Evolutionary conservation across 2,797 vertebrate species (phyloP), one percentile per base, ranked within the genome.

Genomic region (Danio aesculapii): DNA sequence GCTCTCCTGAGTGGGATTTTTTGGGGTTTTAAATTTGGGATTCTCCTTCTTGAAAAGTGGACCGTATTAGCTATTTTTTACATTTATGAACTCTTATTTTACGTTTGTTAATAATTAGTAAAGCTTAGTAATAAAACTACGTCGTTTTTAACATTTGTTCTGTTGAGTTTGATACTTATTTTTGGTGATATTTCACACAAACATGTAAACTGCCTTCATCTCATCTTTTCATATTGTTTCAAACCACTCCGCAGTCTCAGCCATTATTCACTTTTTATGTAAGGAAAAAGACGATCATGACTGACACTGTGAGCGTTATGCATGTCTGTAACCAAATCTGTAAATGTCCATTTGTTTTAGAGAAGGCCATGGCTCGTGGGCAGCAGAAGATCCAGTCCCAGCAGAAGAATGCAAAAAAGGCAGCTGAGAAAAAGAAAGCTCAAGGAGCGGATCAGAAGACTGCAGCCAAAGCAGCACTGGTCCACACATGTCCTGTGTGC

Each of bases 341-440:
- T 46, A 59, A 30, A 47, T 61, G n/a, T 61, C 9, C 3, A 3
- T 71, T 67, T 61, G 39, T 73, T 67, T 14, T 50, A 80, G 75
- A 75, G 50, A 77, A 53, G 73, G 83, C 77, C 89, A 96, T 96
- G 95, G 94, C 95, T 93, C 95, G 95, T 47, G 95, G 95, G 85
- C 95, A 96, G 88, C 95, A 96, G 89, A 96, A 96, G 92, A 95
- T 95, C 84, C 95, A 96, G 86, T 92, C 95, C 77, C 95, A 96
- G 88, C 95, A 96, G 75, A 96, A 96, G 86, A 95, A 95, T 53
- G 94, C 94, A 75, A 96, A 96, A 89, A 95, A 94, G 87, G 93
- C 94, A 73, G 94, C 95, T 0, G 95, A 95, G 68, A 96, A 95
- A 91, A 96, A 96, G 89, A 96, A 96, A 81, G 73, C 66, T 8